Base-by-base conservation (phyloP, 2,113 vertebrate species). In the Crotalus viridis region DNA sequence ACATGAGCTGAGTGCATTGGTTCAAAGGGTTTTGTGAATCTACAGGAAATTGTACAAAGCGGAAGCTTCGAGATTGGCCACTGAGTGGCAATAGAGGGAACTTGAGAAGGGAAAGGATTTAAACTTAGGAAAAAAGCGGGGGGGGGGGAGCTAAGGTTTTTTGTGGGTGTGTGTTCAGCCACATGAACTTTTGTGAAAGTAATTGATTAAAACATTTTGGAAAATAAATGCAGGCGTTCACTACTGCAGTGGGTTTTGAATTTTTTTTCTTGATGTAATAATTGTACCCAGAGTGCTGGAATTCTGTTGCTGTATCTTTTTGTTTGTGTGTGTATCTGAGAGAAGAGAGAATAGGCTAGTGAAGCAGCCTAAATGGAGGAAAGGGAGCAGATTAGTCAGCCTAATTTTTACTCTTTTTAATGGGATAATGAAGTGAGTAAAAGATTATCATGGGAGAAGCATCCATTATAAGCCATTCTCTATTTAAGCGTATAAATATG, bases 51-150 rank as follows among this genome's bases (percentile, higher is more conserved):
- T 55, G 8, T 64, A 26, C 12, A 64, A 43, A 0, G 17, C n/a
- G 55, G 46, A 93, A 92, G 61, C 52, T 1, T 74, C 9, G 8
- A 28, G 28, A 87, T 54, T 64, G 55, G 56, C 81, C 89, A 90
- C 92, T 87, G n/a, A 89, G 81, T 90, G 92, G 92, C 89, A 93
- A 85, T 85, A 54, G 57, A 93, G 33, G 81, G 81, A 87, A 93
- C 48, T 90, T 9, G 46, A 39, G n/a, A 93, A 21, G 15, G 43
- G 55, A 48, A 86, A 64, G 57, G n/a, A 28, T 89, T 86, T 54
- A 56, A 56, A 85, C 12, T 56, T 33, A 24, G 3, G 51, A 1
- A 7, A 43, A 85, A 22, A 26, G 0, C 2, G 2, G 39, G 1
- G 26, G 22, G 22, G 13, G 3, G 1, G 3, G 48, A 13, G 10